phyloP scores from a whole-genome alignment of 2,797 vertebrate genomes.

The Gila robusta region DNA sequence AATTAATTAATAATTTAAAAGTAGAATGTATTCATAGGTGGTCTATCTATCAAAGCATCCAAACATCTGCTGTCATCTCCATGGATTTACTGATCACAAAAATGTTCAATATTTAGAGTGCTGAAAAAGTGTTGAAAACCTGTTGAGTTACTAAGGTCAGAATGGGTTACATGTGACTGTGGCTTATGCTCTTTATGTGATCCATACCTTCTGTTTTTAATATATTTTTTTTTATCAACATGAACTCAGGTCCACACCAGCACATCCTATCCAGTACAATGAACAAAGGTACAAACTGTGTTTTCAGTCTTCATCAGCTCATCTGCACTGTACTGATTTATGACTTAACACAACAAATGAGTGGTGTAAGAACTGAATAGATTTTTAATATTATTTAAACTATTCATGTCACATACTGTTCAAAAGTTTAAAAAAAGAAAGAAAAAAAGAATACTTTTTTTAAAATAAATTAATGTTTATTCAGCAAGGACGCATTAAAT shows the following conservation, averaged over 20 bases:
- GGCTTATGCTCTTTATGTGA: neutral
- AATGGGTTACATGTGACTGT: conserved; percentile 19
- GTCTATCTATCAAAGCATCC: neutral
- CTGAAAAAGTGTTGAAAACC: neutral
- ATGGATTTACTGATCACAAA: neutral
- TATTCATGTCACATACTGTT: neutral
- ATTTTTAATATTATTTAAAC: neutral
- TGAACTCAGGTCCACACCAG: neutral
- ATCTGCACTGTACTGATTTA: neutral
- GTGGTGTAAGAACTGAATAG: neutral
- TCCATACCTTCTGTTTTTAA: neutral
- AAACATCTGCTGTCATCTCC: neutral
- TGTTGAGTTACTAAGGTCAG: neutral
- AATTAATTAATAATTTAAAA: neutral
- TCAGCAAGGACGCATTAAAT: neutral
- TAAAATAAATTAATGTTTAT: neutral
- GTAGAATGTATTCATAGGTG: neutral
- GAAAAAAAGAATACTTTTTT: neutral
- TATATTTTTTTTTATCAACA: conserved; percentile 5
- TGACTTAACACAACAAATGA: neutral
- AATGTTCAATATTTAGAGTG: neutral
- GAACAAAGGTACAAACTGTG: neutral
- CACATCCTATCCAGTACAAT: neutral
- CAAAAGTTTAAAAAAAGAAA: neutral
- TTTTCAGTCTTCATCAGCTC: conserved; percentile 6